Base-by-base conservation (phyloP, 2,797 vertebrate genomes). In the Pelodytes ibericus region DNA sequence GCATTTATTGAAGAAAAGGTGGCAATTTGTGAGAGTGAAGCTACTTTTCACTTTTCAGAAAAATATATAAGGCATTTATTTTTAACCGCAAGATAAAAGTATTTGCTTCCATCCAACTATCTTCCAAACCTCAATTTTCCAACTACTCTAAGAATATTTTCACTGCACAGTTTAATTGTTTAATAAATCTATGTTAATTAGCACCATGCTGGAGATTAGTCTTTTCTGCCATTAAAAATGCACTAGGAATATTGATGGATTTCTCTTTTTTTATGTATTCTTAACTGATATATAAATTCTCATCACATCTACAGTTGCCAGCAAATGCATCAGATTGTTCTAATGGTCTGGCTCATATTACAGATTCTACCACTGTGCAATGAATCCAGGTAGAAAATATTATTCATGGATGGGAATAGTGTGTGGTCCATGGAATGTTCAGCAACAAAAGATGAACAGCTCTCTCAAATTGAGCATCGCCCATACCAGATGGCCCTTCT, bases 371-470 rank as follows among this genome's bases (percentile, higher is more conserved):
- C 30, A 51, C 75, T 67, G 63, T 68, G 76, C 76, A 78, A 66
- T 72, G 57, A 72, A 72, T 72, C 63, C 76, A 62, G 63, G 70
- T 73, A 72, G 76, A 78, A 73, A 78, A 78, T 62, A 61, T 47
- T 68, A 68, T 62, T 68, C 56, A 78, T 73, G 29, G 75, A 78
- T 30, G 41, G 51, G 61, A 60, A 66, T 71, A 60, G 53, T 51
- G 53, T 71, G 68, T 74, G 63, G 59, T 56, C 41, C 25, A 25
- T 2, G 22, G 24, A 69, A 61, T 53, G 30, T 51, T 61, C 22
- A 56, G 33, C 60, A 57, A 58, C 74, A 71, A 53, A n/a, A 30
- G 29, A n/a, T 59, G 62, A 18, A 44, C 29, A 15, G 27, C 51
- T 59, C 70, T 61, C 58, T 62, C 6, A 11, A 58, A 3, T 10